Percentiles rank a stretch among this genome's conserved stretches.
phyloP scores from a whole-genome alignment of 2,113 vertebrate species.

The Orthochromis malagaraziensis region DNA sequence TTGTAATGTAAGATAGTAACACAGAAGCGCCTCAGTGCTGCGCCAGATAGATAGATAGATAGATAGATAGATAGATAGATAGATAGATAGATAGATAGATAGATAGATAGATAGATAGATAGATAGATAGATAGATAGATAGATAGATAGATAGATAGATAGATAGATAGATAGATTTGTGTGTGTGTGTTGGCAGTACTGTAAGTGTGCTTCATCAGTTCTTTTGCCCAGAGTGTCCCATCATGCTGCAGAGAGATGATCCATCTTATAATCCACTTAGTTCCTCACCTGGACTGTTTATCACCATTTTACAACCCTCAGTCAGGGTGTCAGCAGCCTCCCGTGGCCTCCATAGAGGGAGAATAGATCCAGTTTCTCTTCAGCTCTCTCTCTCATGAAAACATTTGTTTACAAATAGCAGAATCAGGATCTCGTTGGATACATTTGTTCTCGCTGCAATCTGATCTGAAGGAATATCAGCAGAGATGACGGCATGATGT shows the following conservation, averaged over 20 bases:
- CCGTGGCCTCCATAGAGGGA: background rate
- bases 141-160: background rate
- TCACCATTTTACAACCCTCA: background rate
- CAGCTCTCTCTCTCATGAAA: background rate
- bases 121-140: background rate
- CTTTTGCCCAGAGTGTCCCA: background rate
- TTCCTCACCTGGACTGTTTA: constrained; percentile 7
- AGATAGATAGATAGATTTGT: background rate
- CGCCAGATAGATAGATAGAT: too few relatives aligned
- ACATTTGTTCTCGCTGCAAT: background rate
- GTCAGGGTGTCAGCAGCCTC: background rate
- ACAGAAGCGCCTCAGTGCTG: background rate
- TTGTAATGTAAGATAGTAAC: background rate
- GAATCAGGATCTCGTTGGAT: background rate
- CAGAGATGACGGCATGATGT: background rate
- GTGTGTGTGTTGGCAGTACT: background rate
- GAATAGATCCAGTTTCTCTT: background rate
- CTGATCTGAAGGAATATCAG: background rate
- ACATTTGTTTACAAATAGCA: background rate
- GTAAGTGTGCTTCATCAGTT: background rate
- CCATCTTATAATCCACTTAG: background rate
- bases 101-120: background rate
- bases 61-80: background rate
- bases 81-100: background rate
- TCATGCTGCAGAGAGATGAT: constrained; percentile 3